These are phyloP conservation scores for Biston stratarius DNA, from an alignment of 2,888 invertebrate genomes.

Conservation along the genomic window DNA sequence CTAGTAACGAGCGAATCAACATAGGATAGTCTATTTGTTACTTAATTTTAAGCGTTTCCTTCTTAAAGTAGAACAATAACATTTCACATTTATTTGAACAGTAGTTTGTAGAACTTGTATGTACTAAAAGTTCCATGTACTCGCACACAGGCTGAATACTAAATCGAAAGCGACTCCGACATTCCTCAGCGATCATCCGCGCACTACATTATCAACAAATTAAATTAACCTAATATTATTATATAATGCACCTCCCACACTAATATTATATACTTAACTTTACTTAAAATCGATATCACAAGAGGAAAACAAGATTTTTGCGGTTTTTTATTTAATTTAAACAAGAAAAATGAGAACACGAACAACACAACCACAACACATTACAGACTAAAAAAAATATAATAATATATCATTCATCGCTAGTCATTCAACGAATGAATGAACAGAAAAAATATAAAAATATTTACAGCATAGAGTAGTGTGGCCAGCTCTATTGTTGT, in stretches of 20 bases:
- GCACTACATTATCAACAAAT: conserved; percentile 63
- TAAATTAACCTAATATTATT: conserved; percentile 65
- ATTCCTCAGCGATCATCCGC: conserved; percentile 66
- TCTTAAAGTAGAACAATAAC: conserved; percentile 52
- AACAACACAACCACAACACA: conserved; percentile 19
- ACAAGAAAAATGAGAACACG: conserved; percentile 23
- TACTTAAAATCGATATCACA: conserved; percentile 28
- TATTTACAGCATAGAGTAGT: too few species aligned
- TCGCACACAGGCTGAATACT: conserved; percentile 72
- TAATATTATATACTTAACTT: conserved; percentile 23
- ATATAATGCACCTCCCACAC: conserved; percentile 35
- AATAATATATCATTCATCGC: too few species aligned
- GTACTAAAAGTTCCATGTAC: conserved; percentile 53
- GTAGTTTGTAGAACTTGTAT: conserved; percentile 44
- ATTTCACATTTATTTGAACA: conserved; percentile 53
- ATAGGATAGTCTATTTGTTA: conserved; percentile 53
- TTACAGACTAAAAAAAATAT: conserved; percentile 14
- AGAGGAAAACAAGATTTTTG: conserved; percentile 17
- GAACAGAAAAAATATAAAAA: too few species aligned
- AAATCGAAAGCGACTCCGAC: conserved; percentile 67
- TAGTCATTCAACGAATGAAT: too few species aligned
- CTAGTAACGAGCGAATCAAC: conserved; percentile 55
- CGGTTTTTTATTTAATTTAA: conserved; percentile 29
- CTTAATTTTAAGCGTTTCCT: conserved; percentile 49
- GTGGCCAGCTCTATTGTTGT: too few species aligned